phyloP scores from a whole-genome alignment of 2,888 invertebrate species.

The Eustalomyia histrio region DNA sequence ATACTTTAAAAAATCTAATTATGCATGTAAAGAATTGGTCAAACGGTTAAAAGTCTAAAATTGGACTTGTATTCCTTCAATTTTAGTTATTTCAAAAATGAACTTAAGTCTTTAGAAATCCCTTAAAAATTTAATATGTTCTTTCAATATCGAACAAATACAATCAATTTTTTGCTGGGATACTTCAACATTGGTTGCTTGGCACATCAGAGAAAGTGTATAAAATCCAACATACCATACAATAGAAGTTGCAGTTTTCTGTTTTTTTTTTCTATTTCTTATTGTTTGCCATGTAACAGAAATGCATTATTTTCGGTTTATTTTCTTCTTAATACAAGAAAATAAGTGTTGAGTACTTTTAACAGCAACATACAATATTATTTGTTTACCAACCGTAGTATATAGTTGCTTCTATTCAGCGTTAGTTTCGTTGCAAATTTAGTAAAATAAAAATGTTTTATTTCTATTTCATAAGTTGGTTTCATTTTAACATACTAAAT shows the following conservation, averaged over 20 bases:
- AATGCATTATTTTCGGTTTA: neutral
- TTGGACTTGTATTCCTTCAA: no score
- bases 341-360: conserved; percentile 51
- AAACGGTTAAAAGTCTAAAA: no score
- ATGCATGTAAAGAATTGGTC: no score
- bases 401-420: no score
- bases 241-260: neutral
- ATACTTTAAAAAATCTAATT: no score
- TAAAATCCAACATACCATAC: neutral
- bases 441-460: neutral
- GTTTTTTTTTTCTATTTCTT: neutral
- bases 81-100: no score
- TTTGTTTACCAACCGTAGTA: conserved; percentile 7
- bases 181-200: neutral
- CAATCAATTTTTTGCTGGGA: neutral
- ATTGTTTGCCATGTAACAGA: neutral
- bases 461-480: neutral
- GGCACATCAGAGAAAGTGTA: neutral
- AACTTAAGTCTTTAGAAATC: no score
- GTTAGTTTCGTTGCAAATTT: neutral
- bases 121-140: no score
- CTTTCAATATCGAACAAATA: no score
- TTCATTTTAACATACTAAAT: neutral
- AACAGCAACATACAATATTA: conserved; percentile 14
- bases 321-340: conserved; percentile 29